A percentile compares a stretch with the other conserved stretches of the same genome.
Conservation (phyloP, 1,140 invertebrate genomes). For the Drosophila ohnishii region DNA sequence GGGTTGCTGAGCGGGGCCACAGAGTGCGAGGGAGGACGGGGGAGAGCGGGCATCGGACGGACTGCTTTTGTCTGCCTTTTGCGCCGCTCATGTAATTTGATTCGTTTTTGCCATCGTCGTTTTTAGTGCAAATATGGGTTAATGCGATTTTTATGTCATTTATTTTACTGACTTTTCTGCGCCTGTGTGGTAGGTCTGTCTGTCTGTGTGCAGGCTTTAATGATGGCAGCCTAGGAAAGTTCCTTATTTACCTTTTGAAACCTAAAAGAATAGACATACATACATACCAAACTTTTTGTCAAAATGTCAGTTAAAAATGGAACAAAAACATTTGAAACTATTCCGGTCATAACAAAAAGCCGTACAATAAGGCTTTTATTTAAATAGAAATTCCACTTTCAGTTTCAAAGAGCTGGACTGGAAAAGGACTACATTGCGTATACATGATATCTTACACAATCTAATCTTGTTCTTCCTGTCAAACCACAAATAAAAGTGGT, state of each 20-base stretch:
- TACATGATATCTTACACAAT: background rate
- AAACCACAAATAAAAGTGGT: background rate
- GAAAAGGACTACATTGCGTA: background rate
- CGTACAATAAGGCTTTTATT: background rate
- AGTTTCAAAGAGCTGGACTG: background rate
- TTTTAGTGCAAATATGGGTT: constrained; percentile 76
- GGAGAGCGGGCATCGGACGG: background rate
- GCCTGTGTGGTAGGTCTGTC: background rate
- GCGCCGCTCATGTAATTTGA: constrained; percentile 65
- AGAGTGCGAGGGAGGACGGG: background rate
- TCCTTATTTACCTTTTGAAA: background rate
- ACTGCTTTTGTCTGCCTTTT: constrained; percentile 31
- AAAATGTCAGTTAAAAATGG: background rate
- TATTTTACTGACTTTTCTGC: constrained; percentile 59
- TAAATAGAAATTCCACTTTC: background rate
- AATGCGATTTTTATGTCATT: constrained; percentile 81
- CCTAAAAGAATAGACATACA: background rate
- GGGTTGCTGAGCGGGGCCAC: constrained; percentile 16
- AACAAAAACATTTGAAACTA: background rate
- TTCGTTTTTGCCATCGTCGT: constrained; percentile 54
- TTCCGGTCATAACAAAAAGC: background rate
- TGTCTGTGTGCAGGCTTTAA: background rate
- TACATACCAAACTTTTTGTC: background rate
- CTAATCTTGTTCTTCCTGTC: background rate
- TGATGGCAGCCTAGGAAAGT: background rate